Percentiles rank a stretch among this genome's conserved stretches.
These are phyloP conservation scores for Maniola jurtina DNA, from an alignment of 1,140 invertebrate genomes.

Conservation along the genomic window DNA sequence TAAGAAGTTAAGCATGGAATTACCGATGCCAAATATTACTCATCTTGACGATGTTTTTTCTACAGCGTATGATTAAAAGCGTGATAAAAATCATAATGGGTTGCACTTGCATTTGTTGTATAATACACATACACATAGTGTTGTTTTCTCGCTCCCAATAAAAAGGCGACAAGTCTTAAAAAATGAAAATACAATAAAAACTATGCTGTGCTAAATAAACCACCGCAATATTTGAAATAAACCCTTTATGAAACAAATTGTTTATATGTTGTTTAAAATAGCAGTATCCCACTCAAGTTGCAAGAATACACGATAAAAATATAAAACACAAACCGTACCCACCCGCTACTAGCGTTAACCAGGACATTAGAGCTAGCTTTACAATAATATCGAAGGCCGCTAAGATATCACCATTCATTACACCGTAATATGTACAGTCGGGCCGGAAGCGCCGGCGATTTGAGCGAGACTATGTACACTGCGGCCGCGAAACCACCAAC, in stretches of 20 bases:
- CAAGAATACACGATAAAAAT: constrained; percentile 5
- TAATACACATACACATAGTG: neutral
- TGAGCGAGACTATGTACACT: constrained; percentile 62
- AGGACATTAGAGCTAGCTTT: constrained; percentile 70
- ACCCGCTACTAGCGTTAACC: constrained; percentile 26
- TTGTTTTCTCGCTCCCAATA: neutral
- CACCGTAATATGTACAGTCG: constrained; percentile 65
- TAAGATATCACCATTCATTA: constrained; percentile 78
- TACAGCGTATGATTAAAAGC: too few species aligned
- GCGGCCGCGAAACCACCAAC: constrained; percentile 20
- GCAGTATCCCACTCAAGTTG: constrained; percentile 14
- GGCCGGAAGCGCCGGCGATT: constrained; percentile 38
- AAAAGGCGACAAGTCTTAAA: neutral
- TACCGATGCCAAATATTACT: too few species aligned
- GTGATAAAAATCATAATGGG: too few species aligned
- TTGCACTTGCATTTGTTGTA: too few species aligned
- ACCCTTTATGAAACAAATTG: too few species aligned
- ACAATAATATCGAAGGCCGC: constrained; percentile 78
- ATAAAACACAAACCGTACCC: constrained; percentile 22
- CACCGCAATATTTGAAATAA: neutral
- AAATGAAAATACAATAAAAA: neutral
- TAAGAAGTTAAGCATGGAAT: too few species aligned
- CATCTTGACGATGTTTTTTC: too few species aligned
- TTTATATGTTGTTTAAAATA: neutral
- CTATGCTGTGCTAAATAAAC: neutral